Conservation (phyloP, 2,888 invertebrate species). For the Epistrophella euchroma region DNA sequence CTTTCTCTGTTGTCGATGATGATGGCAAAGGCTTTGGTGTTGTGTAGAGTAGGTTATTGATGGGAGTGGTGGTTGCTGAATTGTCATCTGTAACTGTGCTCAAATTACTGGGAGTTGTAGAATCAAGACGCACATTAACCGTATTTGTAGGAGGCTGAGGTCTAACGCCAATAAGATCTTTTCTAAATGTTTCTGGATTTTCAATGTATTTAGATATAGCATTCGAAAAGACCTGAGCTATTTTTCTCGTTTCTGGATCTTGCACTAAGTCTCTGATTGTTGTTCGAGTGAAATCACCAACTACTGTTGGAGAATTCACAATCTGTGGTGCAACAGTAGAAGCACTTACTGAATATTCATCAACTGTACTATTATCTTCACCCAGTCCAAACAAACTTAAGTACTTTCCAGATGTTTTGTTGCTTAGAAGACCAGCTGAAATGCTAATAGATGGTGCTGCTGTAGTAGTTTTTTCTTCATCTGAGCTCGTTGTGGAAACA, state of each 20-base stretch:
- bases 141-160: conserved; percentile 90
- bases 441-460: conserved; percentile 80
- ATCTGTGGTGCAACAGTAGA: conserved; percentile 84
- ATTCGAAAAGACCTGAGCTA: conserved; percentile 93
- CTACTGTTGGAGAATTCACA: conserved; percentile 37
- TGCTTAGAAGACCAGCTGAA: conserved; percentile 87
- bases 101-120: conserved; percentile 79
- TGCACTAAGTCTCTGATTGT: conserved; percentile 85
- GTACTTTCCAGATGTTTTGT: conserved; percentile 82
- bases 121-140: conserved; percentile 82
- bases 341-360: conserved; percentile 40
- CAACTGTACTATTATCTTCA: conserved; percentile 60
- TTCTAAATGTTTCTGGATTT: conserved; percentile 92
- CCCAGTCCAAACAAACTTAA: conserved; percentile 81
- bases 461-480: conserved; percentile 69
- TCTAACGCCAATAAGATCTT: conserved; percentile 90
- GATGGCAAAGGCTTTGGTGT: conserved; percentile 16
- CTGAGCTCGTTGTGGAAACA: conserved; percentile 79
- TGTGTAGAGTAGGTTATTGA: conserved; percentile 85
- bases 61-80: conserved; percentile 85
- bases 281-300: conserved; percentile 85
- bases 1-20: conserved; percentile 73
- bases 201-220: conserved; percentile 92
- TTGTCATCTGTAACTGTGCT: conserved; percentile 80
- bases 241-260: conserved; percentile 88